phyloP scores from a whole-genome alignment of 2,113 vertebrate species.

The Seriola dumerili region DNA sequence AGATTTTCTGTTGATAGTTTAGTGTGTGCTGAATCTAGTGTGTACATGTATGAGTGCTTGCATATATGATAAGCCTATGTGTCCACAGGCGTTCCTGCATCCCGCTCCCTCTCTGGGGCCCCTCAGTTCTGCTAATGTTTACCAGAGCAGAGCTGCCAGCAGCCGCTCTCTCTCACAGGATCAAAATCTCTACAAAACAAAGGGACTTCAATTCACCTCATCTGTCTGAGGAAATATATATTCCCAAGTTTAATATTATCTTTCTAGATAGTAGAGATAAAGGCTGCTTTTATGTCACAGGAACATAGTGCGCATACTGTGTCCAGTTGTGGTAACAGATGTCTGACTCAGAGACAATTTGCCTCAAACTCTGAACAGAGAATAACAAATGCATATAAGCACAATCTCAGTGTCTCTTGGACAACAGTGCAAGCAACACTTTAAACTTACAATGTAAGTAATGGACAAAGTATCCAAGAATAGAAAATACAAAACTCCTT shows the following conservation, averaged over 20 bases:
- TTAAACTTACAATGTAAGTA: not conserved
- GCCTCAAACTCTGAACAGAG: not conserved
- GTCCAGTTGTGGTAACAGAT: slow-evolving; percentile 26
- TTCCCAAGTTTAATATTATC: slow-evolving; percentile 54
- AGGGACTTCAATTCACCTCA: slow-evolving; percentile 48
- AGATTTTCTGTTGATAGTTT: not conserved
- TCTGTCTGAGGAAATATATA: slow-evolving; percentile 53
- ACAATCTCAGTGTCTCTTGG: not conserved
- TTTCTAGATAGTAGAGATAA: slow-evolving; percentile 41
- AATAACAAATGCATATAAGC: not conserved
- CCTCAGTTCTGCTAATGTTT: slow-evolving; percentile 79
- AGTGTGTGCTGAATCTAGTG: not conserved
- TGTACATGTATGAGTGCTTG: slow-evolving; percentile 18
- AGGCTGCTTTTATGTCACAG: slow-evolving; percentile 34
- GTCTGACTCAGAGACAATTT: slow-evolving; percentile 25
- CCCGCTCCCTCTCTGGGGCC: slow-evolving; percentile 81
- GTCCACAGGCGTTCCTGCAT: slow-evolving; percentile 39
- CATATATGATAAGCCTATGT: slow-evolving; percentile 50
- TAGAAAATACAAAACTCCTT: not conserved
- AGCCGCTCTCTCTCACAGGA: slow-evolving; percentile 51
- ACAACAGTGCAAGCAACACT: not conserved
- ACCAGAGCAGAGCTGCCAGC: slow-evolving; percentile 79
- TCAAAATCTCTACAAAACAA: slow-evolving; percentile 56
- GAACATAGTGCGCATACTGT: slow-evolving; percentile 11
- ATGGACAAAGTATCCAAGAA: no score